Evolutionary conservation across 2,797 vertebrate species (phyloP), one percentile per base, ranked within the genome.

Genomic region (Syndactyla subalaris): DNA sequence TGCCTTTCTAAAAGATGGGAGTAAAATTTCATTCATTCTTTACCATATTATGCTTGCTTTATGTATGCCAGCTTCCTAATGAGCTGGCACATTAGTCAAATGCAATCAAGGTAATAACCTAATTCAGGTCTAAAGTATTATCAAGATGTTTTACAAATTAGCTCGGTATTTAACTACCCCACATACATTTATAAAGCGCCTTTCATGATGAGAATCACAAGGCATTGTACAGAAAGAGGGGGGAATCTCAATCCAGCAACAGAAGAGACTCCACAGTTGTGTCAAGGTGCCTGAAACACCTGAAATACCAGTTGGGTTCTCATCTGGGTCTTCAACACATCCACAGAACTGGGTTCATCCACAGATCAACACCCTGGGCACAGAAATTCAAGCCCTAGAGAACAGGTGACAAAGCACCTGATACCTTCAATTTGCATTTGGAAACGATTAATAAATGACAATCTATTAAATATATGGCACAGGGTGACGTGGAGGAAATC

Each of bases 81-180:
- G 88, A 89, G 87, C 62, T 94, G 78, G 85, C 81, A 86, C 58
- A 93, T 96, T 93, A 96, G 80, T 95, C 78, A 96, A 89, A 89
- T 68, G 89, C 29, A 96, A 95, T 96, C 80, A 95, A 88, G 71
- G 78, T 77, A 96, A 93, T 81, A 75, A 82, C 75, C 83, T 75
- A 94, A 93, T 75, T 94, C 62, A 80, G 72, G 67, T 78, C 88
- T 95, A 82, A 96, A 81, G 94, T 82, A 85, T 41, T 68, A 91
- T 88, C 76, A 86, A 71, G 68, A 80, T 73, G 73, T 52, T 93
- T 91, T 79, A 89, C 89, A 94, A 96, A 95, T 61, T 89, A 59
- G 27, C 70, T 93, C 12, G 10, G 48, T 91, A 48, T 79, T 89
- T 92, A 94, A 82, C 67, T 92, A 78, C 36, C 82, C 63, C 81